Evolutionary conservation across 2,888 invertebrate genomes (phyloP), one percentile per base, ranked within the genome.

Genomic region (Phalera bucephala): DNA sequence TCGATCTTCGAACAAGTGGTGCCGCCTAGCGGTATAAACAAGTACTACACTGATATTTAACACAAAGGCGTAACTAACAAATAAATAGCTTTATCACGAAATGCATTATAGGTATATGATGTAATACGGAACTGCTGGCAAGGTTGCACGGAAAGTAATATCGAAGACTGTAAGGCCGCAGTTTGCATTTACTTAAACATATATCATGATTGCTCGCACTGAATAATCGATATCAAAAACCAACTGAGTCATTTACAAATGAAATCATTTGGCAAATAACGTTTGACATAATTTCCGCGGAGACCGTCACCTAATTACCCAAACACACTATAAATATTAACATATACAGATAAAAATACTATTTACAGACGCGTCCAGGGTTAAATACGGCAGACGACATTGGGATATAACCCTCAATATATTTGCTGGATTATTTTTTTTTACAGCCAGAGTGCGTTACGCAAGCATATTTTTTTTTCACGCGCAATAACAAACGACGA

Each of bases 101-200:
- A 67, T 77, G 80, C 80, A 80, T 68, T 80, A 67, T 69, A 67
- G 58, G 62, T 65, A 61, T 53, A 72, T 88, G 85, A 87, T 85
- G 88, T 87, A 88, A 88, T 86, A 64, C 67, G 88, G 88, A 88
- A 80, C 72, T 44, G 36, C 47, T 29, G 37, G 66, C 88, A 86
- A 89, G 88, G 88, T 72, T 77, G 64, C 56, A 77, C 87, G 86
- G 84, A 88, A 87, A 79, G 73, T 69, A 72, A 67, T 67, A 60
- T 61, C 62, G 64, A 68, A 51, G 56, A 63, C 56, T 54, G 45
- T 67, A 74, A 85, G 83, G 83, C 64, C 77, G 64, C 53, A 65
- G 69, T 65, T 65, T 78, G 74, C 79, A 70, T 72, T 75, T 68
- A 65, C 68, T 72, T 72, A 72, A 73, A 40, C 32, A 42, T 17